A percentile compares a stretch with the other conserved stretches of the same genome.
These are phyloP conservation scores for Sthenelais limicola DNA, from an alignment of 2,888 invertebrate species.

Conservation along the genomic window DNA sequence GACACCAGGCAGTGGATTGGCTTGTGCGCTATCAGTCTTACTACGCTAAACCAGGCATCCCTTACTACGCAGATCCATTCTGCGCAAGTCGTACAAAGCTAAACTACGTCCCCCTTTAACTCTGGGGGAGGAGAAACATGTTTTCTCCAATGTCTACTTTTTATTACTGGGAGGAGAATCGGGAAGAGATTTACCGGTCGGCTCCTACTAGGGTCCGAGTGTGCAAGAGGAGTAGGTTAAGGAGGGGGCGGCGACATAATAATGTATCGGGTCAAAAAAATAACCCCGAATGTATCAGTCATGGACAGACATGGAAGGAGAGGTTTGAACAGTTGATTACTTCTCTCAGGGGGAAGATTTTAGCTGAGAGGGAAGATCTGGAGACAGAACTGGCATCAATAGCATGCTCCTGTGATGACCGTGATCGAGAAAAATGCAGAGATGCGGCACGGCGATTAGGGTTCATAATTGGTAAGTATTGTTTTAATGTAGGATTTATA, in stretches of 20 bases:
- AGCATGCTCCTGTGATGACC: constrained; percentile 24
- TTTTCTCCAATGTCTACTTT: constrained; percentile 20
- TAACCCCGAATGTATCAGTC: neutral
- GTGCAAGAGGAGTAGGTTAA: neutral
- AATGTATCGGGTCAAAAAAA: too few relatives aligned
- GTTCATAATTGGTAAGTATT: constrained; percentile 11
- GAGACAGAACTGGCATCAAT: neutral
- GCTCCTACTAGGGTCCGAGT: constrained; percentile 19
- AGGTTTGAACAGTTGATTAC: constrained; percentile 16
- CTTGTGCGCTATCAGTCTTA: too few relatives aligned
- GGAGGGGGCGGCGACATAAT: neutral
- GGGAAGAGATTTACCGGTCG: constrained; percentile 30
- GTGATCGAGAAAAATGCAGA: constrained; percentile 20
- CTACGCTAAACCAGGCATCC: too few relatives aligned
- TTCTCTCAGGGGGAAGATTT: neutral
- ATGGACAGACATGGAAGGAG: constrained; percentile 5
- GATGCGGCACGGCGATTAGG: constrained; percentile 5
- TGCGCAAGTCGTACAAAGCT: too few relatives aligned
- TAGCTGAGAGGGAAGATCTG: neutral
- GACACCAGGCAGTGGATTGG: too few relatives aligned
- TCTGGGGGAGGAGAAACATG: too few relatives aligned
- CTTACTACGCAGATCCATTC: too few relatives aligned
- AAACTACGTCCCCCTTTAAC: too few relatives aligned
- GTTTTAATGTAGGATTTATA: too few relatives aligned
- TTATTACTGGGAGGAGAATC: constrained; percentile 36